Evolutionary conservation across 2,888 invertebrate genomes (phyloP), one percentile per base, ranked within the genome.

Genomic region (Tridacna crocea): DNA sequence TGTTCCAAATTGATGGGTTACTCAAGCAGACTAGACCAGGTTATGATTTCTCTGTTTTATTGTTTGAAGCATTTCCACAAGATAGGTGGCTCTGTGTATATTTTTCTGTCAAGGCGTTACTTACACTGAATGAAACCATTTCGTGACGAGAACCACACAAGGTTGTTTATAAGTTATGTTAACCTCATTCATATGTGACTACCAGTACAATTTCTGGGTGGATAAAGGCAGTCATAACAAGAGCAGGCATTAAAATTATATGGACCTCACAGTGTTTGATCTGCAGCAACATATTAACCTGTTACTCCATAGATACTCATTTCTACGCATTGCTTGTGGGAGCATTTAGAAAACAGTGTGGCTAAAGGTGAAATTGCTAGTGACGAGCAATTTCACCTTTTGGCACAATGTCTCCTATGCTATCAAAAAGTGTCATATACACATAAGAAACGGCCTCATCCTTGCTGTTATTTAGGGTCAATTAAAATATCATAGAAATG

Each of bases 171-270:
- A 6, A 61, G 66, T 48, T 48, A 47, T 26, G 48, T 66, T 17
- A 65, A 15, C 77, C 77, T n/a, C 47, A 61, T 27, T 24, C 46
- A 47, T n/a, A 27, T 15, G 60, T 77, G 12, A 46, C 70, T n/a
- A n/a, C 66, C 15, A 66, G 47, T 15, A 77, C 77, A 26, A 27
- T 77, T 15, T 77, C 70, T 10, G 12, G 77, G n/a, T 77, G 70
- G 77, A 58, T 70, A n/a, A 77, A 70, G 48, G 36, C 68, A 63
- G 70, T 77, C 12, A 70, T 77, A 70, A 24, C n/a, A n/a, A n/a
- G n/a, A n/a, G n/a, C n/a, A n/a, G n/a, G n/a, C n/a, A n/a, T n/a
- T n/a, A n/a, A n/a, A n/a, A n/a, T n/a, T n/a, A n/a, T n/a, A n/a
- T n/a, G n/a, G n/a, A n/a, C n/a, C n/a, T n/a, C n/a, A n/a, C n/a